Base-by-base conservation (phyloP, 1,140 invertebrate species). In the Drosophila fuyamai region DNA sequence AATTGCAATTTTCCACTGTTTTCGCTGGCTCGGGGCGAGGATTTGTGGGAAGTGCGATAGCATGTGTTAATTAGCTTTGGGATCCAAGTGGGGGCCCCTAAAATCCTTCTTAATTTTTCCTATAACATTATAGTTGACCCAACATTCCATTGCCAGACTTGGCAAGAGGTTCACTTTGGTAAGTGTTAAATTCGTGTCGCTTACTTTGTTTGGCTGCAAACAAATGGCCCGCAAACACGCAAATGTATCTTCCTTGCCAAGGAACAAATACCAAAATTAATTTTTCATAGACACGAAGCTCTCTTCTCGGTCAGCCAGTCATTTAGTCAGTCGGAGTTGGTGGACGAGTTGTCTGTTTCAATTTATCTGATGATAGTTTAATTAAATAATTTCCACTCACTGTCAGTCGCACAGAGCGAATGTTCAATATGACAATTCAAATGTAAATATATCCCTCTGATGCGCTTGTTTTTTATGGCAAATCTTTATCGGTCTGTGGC, bases 41-140 rank as follows among this genome's bases (percentile, higher is more conserved):
- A 86, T 86, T 86, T 74, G 62, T 58, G 41, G 63, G 63, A 70
- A 60, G 61, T 73, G 67, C 76, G 72, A 78, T 65, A 88, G 83
- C 84, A 83, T 83, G 83, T 88, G 83, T 89, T 88, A 88, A 88
- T 88, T 88, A 62, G 76, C 72, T 89, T 88, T 80, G 65, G 40
- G 50, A 60, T 74, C 32, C 40, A n/a, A 47, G 7, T 12, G 23
- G n/a, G 8, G 13, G 8, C 1, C 18, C 23, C 23, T n/a, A n/a
- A 29, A 43, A 57, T 75, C 41, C 18, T 46, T 43, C n/a, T 41
- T 18, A 50, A 36, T 72, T 46, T 51, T 50, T 23, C 23, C 54
- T 12, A 40, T 60, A 18, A 44, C 23, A 60, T 53, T 47, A 18
- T 10, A 59, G 36, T 56, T 72, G 70, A 74, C 48, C 47, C 35